Evolutionary conservation across 2,888 invertebrate genomes (phyloP), one percentile per base, ranked within the genome.

Genomic region (Polymixis lichenea): DNA sequence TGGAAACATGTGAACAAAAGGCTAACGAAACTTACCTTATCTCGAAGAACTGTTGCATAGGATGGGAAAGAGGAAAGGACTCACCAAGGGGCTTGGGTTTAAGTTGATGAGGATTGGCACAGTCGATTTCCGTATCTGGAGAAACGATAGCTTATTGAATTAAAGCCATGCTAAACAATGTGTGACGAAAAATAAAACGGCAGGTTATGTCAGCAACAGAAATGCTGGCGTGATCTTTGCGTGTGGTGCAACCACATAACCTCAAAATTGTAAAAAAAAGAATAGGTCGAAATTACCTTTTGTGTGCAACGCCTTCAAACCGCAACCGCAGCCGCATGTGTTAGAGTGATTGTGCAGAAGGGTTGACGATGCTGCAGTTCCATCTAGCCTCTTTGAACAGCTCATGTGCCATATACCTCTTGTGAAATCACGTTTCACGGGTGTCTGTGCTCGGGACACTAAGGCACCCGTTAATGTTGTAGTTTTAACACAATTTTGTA

Each of bases 321-420:
- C 97, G 91, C 98, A 98, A 43, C 98, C 98, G 87, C 98, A 98
- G 83, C 97, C 97, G 91, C 98, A 98, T 58, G 97, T 95, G 85
- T 97, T 95, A 88, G 97, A 97, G 86, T 97, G 97, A 79, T 97
- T 97, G 82, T 97, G 96, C 28, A 97, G 94, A 28, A 96, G 94
- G 43, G 93, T 90, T 22, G 95, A 92, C 28, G 93, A 87, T 1
- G 91, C 87, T 17, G 91, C 84, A 51, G 92, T 86, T 51, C 95
- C 94, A 85, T 95, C 94, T 77, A 95, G 81, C 74, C 94, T 93
- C 75, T 94, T 95, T 25, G 96, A 95, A 84, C 94, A 94, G 90
- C 95, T 97, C 97, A 98, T 97, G 97, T 98, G 97, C 98, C 98
- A 98, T 89, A 98, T 95, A 86, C 97, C 97, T 86, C 98, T 96